Evolutionary conservation across 2,888 invertebrate genomes (phyloP).

Genomic region (Watsonalla cultraria): DNA sequence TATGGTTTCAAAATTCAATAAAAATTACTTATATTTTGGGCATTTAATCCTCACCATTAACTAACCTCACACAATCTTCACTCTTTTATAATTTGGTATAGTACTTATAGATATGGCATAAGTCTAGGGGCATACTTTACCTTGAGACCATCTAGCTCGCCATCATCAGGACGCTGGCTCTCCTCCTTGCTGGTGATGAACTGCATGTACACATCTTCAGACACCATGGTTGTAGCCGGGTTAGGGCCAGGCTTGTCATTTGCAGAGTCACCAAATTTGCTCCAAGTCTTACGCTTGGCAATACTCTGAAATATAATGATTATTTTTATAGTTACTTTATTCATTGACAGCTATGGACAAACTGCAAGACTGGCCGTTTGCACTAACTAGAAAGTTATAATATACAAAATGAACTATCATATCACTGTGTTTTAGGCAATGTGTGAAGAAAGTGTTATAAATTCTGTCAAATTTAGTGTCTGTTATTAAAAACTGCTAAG

Average conservation of each 20-base stretch:
- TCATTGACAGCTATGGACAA: slow-evolving; percentile 1
- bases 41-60: too few relatives aligned
- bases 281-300: slow-evolving; percentile 95
- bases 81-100: too few relatives aligned
- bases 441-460: too few relatives aligned
- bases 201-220: slow-evolving; percentile 97
- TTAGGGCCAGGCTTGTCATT: slow-evolving; percentile 98
- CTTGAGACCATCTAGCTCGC: slow-evolving; percentile 90
- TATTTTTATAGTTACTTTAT: not conserved
- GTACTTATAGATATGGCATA: not conserved
- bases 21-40: too few relatives aligned
- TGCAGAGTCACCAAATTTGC: slow-evolving; percentile 95
- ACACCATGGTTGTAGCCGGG: slow-evolving; percentile 97
- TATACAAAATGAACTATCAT: too few relatives aligned
- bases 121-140: slow-evolving; percentile 40
- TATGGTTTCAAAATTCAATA: too few relatives aligned
- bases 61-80: too few relatives aligned
- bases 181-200: slow-evolving; percentile 93
- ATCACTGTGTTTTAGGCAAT: too few relatives aligned
- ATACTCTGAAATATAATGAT: slow-evolving; percentile 78
- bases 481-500: too few relatives aligned
- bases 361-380: too few relatives aligned
- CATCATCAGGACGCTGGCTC: slow-evolving; percentile 91
- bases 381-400: too few relatives aligned
- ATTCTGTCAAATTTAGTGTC: too few relatives aligned